phyloP scores from a whole-genome alignment of 2,888 invertebrate species.

The Parochlus steinenii region DNA sequence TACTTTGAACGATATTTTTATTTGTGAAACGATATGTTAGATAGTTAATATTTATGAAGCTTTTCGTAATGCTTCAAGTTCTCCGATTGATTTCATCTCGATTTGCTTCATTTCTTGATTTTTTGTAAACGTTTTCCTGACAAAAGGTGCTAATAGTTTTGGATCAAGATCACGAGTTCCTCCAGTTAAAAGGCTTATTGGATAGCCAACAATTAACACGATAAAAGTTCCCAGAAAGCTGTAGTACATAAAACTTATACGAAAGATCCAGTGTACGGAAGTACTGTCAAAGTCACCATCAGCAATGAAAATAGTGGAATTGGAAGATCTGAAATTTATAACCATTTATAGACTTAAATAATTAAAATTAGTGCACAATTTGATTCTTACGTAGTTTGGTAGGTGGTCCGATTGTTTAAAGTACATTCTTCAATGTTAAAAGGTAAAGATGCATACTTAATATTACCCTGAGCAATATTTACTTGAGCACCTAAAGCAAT shows the following conservation, averaged over 20 bases:
- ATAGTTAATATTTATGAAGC: too few relatives aligned
- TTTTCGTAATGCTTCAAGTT: too few relatives aligned
- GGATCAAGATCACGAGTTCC: slow-evolving; percentile 9
- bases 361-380: too few relatives aligned
- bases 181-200: slow-evolving; percentile 9
- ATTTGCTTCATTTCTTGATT: too few relatives aligned
- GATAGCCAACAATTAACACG: slow-evolving; percentile 7
- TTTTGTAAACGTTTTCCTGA: too few relatives aligned
- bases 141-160: slow-evolving; percentile 9
- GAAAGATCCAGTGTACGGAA: slow-evolving; percentile 9
- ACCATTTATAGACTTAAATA: too few relatives aligned
- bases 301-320: slow-evolving; percentile 1
- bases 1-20: too few relatives aligned
- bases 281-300: slow-evolving; percentile 1
- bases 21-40: too few relatives aligned
- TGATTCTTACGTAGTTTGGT: slow-evolving; percentile 1
- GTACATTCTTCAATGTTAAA: slow-evolving; percentile 9
- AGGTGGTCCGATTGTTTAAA: too few relatives aligned
- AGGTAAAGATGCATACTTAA: slow-evolving; percentile 8
- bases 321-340: slow-evolving; percentile 2
- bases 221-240: slow-evolving; percentile 10
- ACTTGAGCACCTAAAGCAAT: slow-evolving; percentile 10
- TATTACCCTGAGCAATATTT: slow-evolving; percentile 9
- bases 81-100: too few relatives aligned
- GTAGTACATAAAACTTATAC: slow-evolving; percentile 11